These are phyloP conservation scores for Drosophila grimshawi DNA, from an alignment of 1,140 invertebrate genomes.

Conservation along the genomic window DNA sequence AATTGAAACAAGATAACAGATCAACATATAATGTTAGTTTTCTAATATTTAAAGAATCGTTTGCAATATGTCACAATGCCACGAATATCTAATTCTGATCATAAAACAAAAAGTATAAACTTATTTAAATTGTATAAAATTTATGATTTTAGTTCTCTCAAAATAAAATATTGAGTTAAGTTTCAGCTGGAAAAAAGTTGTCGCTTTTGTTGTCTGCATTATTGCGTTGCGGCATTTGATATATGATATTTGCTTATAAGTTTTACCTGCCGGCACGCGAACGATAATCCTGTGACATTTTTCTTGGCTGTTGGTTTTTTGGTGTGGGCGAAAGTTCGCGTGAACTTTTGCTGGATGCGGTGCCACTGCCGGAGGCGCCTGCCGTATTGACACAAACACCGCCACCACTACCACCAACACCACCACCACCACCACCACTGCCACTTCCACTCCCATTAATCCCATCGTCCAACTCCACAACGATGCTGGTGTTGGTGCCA, in stretches of 20 bases:
- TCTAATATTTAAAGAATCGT: too few relatives aligned
- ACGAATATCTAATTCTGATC: too few relatives aligned
- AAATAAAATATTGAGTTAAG: neutral
- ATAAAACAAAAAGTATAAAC: too few relatives aligned
- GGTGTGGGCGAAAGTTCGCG: conserved; percentile 82
- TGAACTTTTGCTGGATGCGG: conserved; percentile 74
- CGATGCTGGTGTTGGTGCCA: conserved; percentile 71
- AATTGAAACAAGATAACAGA: too few relatives aligned
- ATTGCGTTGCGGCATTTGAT: conserved; percentile 18
- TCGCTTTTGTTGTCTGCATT: neutral
- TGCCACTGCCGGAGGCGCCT: conserved; percentile 64
- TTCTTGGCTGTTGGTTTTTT: conserved; percentile 79
- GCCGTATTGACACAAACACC: conserved; percentile 15
- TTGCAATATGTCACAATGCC: too few relatives aligned
- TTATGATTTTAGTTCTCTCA: too few relatives aligned
- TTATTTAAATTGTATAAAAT: too few relatives aligned
- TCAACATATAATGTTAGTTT: too few relatives aligned
- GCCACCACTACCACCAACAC: conserved; percentile 10
- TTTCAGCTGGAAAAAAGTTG: neutral
- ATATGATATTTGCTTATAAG: conserved; percentile 34
- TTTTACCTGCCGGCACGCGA: conserved; percentile 77
- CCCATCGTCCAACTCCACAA: conserved; percentile 70
- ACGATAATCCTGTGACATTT: conserved; percentile 83
- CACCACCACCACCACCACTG: conserved; percentile 13
- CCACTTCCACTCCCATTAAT: neutral